Conservation (phyloP, 2,888 invertebrate species). For the Fragum whitleyi region DNA sequence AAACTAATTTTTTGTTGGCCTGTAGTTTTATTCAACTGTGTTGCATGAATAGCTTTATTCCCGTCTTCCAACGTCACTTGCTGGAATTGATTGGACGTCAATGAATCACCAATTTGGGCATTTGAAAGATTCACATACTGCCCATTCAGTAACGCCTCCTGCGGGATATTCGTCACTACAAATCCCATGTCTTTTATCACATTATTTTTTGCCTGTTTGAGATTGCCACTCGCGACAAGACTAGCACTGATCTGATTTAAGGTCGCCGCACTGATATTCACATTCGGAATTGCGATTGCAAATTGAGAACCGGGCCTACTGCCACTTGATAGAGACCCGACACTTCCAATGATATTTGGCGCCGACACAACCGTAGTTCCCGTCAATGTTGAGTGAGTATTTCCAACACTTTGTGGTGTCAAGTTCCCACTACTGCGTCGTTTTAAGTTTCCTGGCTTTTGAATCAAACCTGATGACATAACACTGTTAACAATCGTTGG, state of each 20-base stretch:
- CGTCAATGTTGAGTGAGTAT: constrained; percentile 44
- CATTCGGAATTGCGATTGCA: constrained; percentile 74
- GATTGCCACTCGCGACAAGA: constrained; percentile 61
- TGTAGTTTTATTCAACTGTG: constrained; percentile 52
- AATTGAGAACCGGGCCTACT: constrained; percentile 66
- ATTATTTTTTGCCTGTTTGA: constrained; percentile 74
- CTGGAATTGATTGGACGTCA: constrained; percentile 65
- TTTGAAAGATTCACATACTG: constrained; percentile 78
- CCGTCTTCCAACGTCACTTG: constrained; percentile 59
- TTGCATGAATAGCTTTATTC: constrained; percentile 54
- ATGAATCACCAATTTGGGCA: constrained; percentile 69
- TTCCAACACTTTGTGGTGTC: constrained; percentile 52
- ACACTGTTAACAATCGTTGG: constrained; percentile 39
- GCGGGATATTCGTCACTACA: constrained; percentile 76
- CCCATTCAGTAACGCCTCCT: constrained; percentile 76
- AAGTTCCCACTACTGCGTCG: constrained; percentile 74
- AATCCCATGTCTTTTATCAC: constrained; percentile 74
- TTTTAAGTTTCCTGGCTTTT: constrained; percentile 64
- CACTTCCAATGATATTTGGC: constrained; percentile 63
- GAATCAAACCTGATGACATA: constrained; percentile 32
- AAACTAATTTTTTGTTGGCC: constrained; percentile 51
- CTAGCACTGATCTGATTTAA: constrained; percentile 73
- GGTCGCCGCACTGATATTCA: constrained; percentile 70
- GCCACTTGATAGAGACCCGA: constrained; percentile 64
- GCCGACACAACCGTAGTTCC: constrained; percentile 58